Conservation (phyloP, 1,140 invertebrate species). For the Medauroidea extradentata region DNA sequence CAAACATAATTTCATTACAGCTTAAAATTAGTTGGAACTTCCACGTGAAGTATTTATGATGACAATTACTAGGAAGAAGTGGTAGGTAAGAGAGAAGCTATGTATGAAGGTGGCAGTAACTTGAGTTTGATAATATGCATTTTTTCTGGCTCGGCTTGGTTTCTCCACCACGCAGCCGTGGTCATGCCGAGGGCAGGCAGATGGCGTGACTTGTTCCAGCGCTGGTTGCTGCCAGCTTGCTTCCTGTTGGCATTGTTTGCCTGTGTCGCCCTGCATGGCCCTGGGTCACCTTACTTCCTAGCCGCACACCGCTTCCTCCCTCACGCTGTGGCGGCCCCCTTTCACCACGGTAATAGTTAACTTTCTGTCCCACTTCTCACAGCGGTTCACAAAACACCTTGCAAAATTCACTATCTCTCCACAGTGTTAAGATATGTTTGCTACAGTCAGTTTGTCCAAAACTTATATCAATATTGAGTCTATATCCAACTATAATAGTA, state of each 20-base stretch:
- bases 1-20: no score
- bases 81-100: no score
- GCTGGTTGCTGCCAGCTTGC: conserved; percentile 4
- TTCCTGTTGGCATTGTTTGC: conserved; percentile 5
- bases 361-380: neutral
- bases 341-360: neutral
- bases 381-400: neutral
- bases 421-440: neutral
- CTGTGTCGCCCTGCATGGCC: conserved; percentile 1
- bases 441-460: neutral
- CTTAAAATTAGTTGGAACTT: no score
- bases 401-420: neutral
- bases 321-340: neutral
- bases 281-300: neutral
- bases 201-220: neutral
- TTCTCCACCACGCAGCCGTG: neutral
- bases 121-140: neutral
- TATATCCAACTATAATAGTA: neutral
- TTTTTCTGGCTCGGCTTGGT: neutral
- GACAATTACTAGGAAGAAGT: no score
- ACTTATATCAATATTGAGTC: neutral
- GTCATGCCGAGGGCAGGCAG: neutral
- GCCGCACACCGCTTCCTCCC: conserved; percentile 2
- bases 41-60: no score
- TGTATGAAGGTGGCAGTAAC: no score